Evolutionary conservation across 1,140 invertebrate genomes (phyloP), one percentile per base, ranked within the genome.

Genomic region (Drosophila kurseongensis): DNA sequence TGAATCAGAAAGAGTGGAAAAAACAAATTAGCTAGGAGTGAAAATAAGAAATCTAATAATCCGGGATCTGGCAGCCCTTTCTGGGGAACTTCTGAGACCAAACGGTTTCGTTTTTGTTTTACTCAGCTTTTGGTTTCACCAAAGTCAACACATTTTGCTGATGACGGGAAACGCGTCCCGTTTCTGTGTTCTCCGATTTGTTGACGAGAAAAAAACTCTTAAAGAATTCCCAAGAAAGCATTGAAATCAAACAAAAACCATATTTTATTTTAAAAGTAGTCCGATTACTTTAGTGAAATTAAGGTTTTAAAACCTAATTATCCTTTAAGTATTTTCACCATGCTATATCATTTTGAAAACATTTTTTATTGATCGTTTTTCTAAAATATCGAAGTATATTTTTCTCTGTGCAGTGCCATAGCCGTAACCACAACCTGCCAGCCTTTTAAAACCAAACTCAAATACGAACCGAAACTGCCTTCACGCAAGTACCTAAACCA

Each of bases 381-480:
- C 29, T 32, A 8, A 32, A 32, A 32, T 32, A 32, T 7, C 6
- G 1, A 32, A 32, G 42, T 0, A 8, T 47, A 23, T 55, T 45
- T 50, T 59, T 57, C 41, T 69, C 57, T 61, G 78, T 88, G 62
- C 83, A 86, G 83, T 88, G 83, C 83, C 83, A 86, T 88, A 85
- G 65, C 80, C 80, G 75, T 82, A 74, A 78, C 67, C 67, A 73
- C 60, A 65, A 61, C 62, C 75, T 76, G 69, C 58, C 58, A 59
- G 36, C 76, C 57, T 52, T 78, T 78, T 23, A 54, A 52, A 48
- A 66, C 75, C 65, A 66, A 67, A 76, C 72, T 65, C 61, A 73
- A 78, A 75, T 52, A 86, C 71, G 85, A 86, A 71, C 36, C 62
- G 29, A 60, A 81, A 88, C 80, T 89, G 83, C 83, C 83, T 57